Percentiles rank a stretch among this genome's conserved stretches.
Evolutionary conservation across 1,140 invertebrate species (phyloP).

Genomic region (Diabrotica undecimpunctata): DNA sequence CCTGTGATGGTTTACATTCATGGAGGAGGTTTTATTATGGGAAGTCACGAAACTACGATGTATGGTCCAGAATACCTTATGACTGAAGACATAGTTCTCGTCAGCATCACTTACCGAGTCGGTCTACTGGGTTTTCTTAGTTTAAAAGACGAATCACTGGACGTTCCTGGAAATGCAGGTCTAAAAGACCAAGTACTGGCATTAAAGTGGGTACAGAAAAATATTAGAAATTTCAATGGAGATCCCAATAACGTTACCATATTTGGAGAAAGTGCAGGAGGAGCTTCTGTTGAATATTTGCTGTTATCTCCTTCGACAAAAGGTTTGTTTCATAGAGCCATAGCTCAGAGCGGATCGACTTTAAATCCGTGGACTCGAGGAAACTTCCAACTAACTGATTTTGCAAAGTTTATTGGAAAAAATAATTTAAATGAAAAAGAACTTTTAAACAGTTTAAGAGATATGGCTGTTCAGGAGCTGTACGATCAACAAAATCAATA

Average conservation of each 20-base stretch:
- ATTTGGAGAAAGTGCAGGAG: slow-evolving; percentile 55
- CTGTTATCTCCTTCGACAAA: slow-evolving; percentile 36
- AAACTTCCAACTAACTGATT: no score
- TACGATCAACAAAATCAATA: no score
- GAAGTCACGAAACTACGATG: slow-evolving; percentile 53
- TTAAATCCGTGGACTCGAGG: slow-evolving; percentile 41
- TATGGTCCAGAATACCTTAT: slow-evolving; percentile 62
- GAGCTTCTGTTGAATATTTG: slow-evolving; percentile 40
- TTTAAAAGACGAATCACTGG: slow-evolving; percentile 44
- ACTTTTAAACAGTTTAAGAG: neutral
- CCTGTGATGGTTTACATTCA: slow-evolving; percentile 66
- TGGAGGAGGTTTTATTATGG: slow-evolving; percentile 57
- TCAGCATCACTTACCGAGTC: slow-evolving; percentile 52
- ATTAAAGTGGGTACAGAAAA: slow-evolving; percentile 56
- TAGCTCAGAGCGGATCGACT: slow-evolving; percentile 59
- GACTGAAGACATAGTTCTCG: slow-evolving; percentile 53
- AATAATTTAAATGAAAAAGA: neutral
- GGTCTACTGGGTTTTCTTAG: slow-evolving; percentile 48
- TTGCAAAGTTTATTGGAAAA: no score
- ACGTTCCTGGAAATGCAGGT: slow-evolving; percentile 58
- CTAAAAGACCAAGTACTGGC: slow-evolving; percentile 59
- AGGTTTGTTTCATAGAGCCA: slow-evolving; percentile 56
- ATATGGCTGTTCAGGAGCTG: neutral
- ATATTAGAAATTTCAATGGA: slow-evolving; percentile 53
- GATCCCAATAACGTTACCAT: slow-evolving; percentile 48